phyloP scores from a whole-genome alignment of 2,888 invertebrate genomes.

The Drosophila aldrichi region DNA sequence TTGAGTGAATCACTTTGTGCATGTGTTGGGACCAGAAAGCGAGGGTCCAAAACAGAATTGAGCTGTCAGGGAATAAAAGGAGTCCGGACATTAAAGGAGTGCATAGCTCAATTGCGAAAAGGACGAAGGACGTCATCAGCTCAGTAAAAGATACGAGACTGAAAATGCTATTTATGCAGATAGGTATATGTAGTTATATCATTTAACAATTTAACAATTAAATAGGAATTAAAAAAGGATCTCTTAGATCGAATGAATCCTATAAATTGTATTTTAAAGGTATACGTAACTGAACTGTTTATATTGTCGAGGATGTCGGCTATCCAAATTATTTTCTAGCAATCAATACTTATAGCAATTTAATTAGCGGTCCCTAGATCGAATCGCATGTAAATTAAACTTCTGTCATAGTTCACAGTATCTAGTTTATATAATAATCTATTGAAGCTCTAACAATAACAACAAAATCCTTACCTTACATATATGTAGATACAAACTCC shows the following conservation, averaged over 20 bases:
- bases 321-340: too few relatives aligned
- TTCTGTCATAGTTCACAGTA: background rate
- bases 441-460: background rate
- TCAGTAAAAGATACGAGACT: background rate
- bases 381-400: background rate
- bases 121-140: background rate
- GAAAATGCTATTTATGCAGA: background rate
- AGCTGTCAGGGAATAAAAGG: slow-evolving; percentile 8
- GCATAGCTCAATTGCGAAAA: background rate
- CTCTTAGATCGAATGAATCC: too few relatives aligned
- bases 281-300: too few relatives aligned
- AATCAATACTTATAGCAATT: too few relatives aligned
- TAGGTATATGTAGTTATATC: background rate
- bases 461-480: too few relatives aligned
- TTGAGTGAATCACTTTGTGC: slow-evolving; percentile 23
- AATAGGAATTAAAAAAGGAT: too few relatives aligned
- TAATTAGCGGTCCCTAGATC: background rate
- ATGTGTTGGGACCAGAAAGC: background rate
- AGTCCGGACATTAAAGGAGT: background rate
- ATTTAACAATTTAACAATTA: too few relatives aligned
- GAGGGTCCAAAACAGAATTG: background rate
- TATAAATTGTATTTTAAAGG: too few relatives aligned
- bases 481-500: background rate
- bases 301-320: too few relatives aligned
- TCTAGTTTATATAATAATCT: background rate